phyloP scores from a whole-genome alignment of 2,113 vertebrate species.

The Ageneiosus marmoratus region DNA sequence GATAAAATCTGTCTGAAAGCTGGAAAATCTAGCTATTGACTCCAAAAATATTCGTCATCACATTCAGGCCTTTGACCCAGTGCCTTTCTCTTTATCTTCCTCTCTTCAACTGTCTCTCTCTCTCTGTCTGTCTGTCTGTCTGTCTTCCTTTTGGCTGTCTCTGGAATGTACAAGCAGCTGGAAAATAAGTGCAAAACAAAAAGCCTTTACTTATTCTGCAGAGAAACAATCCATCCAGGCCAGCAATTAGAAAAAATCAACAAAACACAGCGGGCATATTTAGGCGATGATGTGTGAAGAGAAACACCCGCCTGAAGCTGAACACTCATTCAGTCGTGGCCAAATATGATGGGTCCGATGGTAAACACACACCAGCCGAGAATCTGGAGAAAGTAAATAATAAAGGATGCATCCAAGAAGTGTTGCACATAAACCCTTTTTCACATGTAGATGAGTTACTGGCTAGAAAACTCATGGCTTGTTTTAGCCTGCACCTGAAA shows the following conservation, averaged over 20 bases:
- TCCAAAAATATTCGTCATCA: slow-evolving; percentile 9
- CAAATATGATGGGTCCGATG: background rate
- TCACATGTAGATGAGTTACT: background rate
- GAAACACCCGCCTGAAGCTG: background rate
- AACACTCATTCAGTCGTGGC: slow-evolving; percentile 7
- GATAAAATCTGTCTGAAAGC: background rate
- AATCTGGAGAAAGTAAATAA: background rate
- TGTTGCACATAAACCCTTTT: background rate
- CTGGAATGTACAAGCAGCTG: slow-evolving; percentile 18
- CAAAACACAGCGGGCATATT: slow-evolving; percentile 24
- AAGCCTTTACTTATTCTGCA: background rate
- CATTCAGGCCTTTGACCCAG: slow-evolving; percentile 4
- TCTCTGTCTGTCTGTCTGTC: background rate
- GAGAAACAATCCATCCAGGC: background rate
- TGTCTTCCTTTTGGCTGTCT: background rate
- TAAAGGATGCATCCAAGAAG: background rate
- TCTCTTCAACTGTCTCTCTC: background rate
- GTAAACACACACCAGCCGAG: background rate
- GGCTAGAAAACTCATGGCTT: background rate
- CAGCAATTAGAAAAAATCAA: background rate
- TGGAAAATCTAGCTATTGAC: background rate
- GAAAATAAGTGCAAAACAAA: slow-evolving; percentile 25
- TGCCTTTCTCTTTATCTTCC: background rate
- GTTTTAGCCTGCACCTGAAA: background rate
- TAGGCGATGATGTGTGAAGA: background rate